Evolutionary conservation across 2,113 vertebrate genomes (phyloP).

Genomic region (Chaetura pelagica): DNA sequence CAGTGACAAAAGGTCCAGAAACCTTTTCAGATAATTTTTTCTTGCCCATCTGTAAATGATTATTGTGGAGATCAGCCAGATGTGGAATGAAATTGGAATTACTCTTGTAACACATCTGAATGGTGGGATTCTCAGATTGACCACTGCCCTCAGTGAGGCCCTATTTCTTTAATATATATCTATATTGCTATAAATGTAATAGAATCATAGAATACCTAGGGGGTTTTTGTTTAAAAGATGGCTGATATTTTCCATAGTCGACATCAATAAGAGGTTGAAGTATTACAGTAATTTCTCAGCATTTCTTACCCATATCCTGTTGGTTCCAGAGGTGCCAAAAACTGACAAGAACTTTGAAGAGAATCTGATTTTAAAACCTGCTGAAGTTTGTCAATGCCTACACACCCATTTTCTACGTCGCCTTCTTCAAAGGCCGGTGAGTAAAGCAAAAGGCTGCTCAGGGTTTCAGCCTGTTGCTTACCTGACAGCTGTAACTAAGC

Average conservation of each 20-base stretch:
- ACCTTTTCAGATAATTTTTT: not conserved
- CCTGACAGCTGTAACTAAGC: not conserved
- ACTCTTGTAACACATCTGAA: not conserved
- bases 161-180: not conserved
- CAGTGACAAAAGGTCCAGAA: not conserved
- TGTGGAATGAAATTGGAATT: not conserved
- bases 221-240: not conserved
- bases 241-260: not conserved
- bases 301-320: not conserved
- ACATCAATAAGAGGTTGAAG: not conserved
- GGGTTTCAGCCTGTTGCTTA: not conserved
- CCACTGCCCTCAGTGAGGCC: not conserved
- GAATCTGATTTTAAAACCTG: slow-evolving; percentile 92
- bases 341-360: slow-evolving; percentile 97
- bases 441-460: not conserved
- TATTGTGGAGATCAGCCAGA: not conserved
- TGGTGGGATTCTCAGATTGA: not conserved
- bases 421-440: slow-evolving; percentile 97
- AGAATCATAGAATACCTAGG: no score
- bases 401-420: slow-evolving; percentile 96
- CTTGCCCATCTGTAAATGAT: not conserved
- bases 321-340: slow-evolving; percentile 92
- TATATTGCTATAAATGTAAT: not conserved
- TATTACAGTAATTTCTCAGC: not conserved
- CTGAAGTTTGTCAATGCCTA: slow-evolving; percentile 97